Evolutionary conservation across 2,888 invertebrate genomes (phyloP), one percentile per base, ranked within the genome.

Genomic region (Odontothrips loti): DNA sequence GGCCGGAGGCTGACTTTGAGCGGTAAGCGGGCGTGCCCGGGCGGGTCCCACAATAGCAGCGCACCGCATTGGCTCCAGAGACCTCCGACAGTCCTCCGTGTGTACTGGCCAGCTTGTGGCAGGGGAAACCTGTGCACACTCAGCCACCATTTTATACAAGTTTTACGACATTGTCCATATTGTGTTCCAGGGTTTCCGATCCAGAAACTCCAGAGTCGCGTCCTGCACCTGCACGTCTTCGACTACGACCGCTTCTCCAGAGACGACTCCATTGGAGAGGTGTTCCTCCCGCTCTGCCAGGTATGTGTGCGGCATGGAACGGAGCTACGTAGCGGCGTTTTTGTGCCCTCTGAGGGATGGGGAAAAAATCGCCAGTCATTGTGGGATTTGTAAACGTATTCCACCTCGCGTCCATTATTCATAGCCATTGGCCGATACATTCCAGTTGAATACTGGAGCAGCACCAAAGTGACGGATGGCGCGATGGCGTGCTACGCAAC

Each of bases 241-340:
- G 96, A 97, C 88, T 96, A 96, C 89, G 96, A 97, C 88, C 92
- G 96, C 85, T 97, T 97, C 89, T 96, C 96, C 80, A 91, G 96
- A 85, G 96, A 97, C 87, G 96, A 97, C 87, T 96, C 96, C 80
- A 97, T 97, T 85, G 96, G 96, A 6, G 96, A 97, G 88, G 95
- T 96, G 84, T 96, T 96, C 88, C 89, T 96, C 85, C 96, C 96
- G 10, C 89, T 97, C 11, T 96, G 96, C 87, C 96, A 96, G 93
- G 96, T 84, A 80, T 80, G 47, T 58, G 23, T 81, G 34, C 34
- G 34, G 34, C n/a, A n/a, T n/a, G n/a, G n/a, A n/a, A n/a, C n/a
- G n/a, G 34, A 43, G 34, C 34, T n/a, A n/a, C n/a, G n/a, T n/a
- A n/a, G n/a, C n/a, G n/a, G n/a, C n/a, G n/a, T n/a, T n/a, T 43